Conservation (phyloP, 2,888 invertebrate genomes). For the Parnassius smintheus region DNA sequence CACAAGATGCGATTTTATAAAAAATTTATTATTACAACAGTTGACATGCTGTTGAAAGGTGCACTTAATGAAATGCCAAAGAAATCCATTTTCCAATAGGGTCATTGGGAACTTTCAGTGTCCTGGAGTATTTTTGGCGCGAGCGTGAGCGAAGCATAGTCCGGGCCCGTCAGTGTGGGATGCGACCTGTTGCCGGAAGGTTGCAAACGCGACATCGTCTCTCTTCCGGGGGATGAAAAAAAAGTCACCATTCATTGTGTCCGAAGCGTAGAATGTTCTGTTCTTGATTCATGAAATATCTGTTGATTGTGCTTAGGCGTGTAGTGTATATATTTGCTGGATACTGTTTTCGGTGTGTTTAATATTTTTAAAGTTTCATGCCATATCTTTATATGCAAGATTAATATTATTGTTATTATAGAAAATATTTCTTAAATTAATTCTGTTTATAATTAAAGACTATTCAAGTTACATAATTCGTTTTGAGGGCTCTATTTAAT, state of each 20-base stretch:
- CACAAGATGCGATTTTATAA: too few species aligned
- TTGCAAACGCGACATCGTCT: conserved; percentile 51
- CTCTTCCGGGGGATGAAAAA: conserved; percentile 41
- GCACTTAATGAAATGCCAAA: conserved; percentile 55
- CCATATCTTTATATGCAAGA: too few species aligned
- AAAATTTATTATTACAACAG: too few species aligned
- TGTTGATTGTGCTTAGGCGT: not conserved
- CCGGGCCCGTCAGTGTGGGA: conserved; percentile 67
- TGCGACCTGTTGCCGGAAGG: conserved; percentile 78
- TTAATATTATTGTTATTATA: too few species aligned
- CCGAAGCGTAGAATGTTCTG: conserved; percentile 30
- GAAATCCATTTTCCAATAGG: conserved; percentile 73
- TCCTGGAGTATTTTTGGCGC: conserved; percentile 76
- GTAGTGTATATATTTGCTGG: not conserved
- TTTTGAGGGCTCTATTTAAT: too few species aligned
- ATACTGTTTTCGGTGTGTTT: not conserved
- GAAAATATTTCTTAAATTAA: too few species aligned
- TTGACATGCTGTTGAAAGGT: conserved; percentile 31
- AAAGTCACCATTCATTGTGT: conserved; percentile 43
- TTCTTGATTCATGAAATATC: conserved; percentile 18
- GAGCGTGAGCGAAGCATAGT: conserved; percentile 48
- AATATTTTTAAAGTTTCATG: not conserved
- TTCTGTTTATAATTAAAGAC: too few species aligned
- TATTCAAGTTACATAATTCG: too few species aligned
- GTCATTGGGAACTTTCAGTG: conserved; percentile 65